Percentiles rank a stretch among this genome's conserved stretches.
Evolutionary conservation across 2,797 vertebrate genomes (phyloP).

Genomic region (Prionace glauca): DNA sequence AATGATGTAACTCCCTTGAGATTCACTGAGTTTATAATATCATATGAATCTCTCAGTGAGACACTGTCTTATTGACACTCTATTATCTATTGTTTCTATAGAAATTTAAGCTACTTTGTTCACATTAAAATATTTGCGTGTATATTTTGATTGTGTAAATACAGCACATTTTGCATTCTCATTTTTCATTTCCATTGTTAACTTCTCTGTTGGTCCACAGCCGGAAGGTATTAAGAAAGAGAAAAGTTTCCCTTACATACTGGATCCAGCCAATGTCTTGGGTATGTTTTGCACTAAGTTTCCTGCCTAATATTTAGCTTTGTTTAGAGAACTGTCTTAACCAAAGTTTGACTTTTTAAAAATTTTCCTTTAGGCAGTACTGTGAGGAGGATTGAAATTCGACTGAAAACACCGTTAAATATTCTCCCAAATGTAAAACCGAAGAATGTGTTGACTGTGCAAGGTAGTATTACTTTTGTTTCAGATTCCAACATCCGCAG

Average conservation of each 20-base stretch:
- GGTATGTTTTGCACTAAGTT: slow-evolving; percentile 57
- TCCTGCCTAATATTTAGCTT: background rate
- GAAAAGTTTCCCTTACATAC: slow-evolving; percentile 54
- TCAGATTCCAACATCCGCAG: no score
- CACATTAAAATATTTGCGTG: background rate
- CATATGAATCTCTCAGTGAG: background rate
- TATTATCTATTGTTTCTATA: background rate
- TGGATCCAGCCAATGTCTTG: slow-evolving; percentile 79
- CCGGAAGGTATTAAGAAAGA: slow-evolving; percentile 79
- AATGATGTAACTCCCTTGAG: background rate
- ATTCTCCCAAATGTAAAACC: slow-evolving; percentile 74
- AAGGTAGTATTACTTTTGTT: slow-evolving; percentile 58
- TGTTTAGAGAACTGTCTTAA: slow-evolving; percentile 10
- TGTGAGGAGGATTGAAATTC: slow-evolving; percentile 59
- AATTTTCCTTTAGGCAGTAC: slow-evolving; percentile 51
- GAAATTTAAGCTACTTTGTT: background rate
- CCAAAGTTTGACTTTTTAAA: slow-evolving; percentile 23
- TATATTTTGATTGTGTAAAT: background rate
- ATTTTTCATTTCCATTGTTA: background rate
- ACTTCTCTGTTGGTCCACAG: slow-evolving; percentile 55
- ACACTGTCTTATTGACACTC: background rate
- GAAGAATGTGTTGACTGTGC: slow-evolving; percentile 65
- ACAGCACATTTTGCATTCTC: background rate
- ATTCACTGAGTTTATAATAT: background rate
- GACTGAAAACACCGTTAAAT: slow-evolving; percentile 62